These are phyloP conservation scores for Chlamydotis undulata DNA, from an alignment of 2,113 vertebrate species.

Conservation along the genomic window DNA sequence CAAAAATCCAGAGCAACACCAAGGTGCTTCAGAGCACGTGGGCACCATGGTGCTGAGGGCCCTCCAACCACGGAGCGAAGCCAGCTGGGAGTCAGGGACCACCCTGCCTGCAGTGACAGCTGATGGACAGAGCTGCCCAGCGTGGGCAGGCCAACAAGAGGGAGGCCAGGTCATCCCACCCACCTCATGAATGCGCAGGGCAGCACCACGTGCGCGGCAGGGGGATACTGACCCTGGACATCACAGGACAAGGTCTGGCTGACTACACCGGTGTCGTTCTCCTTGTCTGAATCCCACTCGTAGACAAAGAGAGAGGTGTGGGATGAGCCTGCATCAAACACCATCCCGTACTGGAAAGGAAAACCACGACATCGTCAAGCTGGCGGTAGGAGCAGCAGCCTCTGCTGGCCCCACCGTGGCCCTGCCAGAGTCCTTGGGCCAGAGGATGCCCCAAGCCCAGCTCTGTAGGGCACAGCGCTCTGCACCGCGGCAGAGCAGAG, in stretches of 20 bases:
- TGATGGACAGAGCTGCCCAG: not conserved
- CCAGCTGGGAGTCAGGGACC: not conserved
- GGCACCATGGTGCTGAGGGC: fast-evolving
- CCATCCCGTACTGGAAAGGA: constrained; percentile 84
- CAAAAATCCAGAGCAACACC: not conserved
- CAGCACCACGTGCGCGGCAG: not conserved
- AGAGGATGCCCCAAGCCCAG: not conserved
- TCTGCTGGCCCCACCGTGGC: not conserved
- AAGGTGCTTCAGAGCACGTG: not conserved
- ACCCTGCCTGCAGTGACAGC: not conserved
- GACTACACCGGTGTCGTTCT: constrained; percentile 85
- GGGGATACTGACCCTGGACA: constrained; percentile 74
- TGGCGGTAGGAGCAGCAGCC: not conserved
- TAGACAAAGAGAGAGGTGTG: constrained; percentile 88
- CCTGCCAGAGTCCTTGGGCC: not conserved
- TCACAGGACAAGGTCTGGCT: constrained; percentile 84
- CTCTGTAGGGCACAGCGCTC: not conserved
- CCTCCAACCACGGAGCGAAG: not conserved
- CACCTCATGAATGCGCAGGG: fast-evolving
- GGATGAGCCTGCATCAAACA: constrained; percentile 89
- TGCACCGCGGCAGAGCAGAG: not conserved
- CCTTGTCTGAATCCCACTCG: constrained; percentile 86
- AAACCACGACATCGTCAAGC: not conserved
- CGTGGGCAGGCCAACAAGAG: not conserved
- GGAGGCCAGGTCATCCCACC: not conserved